Base-by-base conservation (phyloP, 1,140 invertebrate genomes). In the Berghia stephanieae region DNA sequence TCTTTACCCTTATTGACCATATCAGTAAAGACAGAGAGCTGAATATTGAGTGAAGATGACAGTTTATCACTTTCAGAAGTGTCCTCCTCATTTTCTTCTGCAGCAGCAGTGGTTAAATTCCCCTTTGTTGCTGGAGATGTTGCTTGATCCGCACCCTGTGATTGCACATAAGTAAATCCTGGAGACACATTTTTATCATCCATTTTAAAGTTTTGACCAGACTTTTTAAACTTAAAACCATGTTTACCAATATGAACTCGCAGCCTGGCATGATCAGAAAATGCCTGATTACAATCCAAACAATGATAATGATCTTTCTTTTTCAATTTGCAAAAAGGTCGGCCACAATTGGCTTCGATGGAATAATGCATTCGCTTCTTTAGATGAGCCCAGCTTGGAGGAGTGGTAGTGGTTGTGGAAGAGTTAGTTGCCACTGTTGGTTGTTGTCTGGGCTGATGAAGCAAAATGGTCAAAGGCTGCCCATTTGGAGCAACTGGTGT, bases 261-360 rank as follows among this genome's bases (percentile, higher is more conserved):
- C n/a, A 91, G 81, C 36, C 89, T 82, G 46, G 85, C 80, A 44
- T 87, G 87, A 70, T 89, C 88, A 24, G 90, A 89, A 78, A 91
- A 91, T 21, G 90, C 92, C 89, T 96, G 94, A 88, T 95, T 95
- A 88, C 95, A 96, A n/a, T 94, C 92, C 83, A 94, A 93, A 88
- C 95, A 96, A 85, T 96, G 95, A 83, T 94, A 95, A 86, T 96
- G 95, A 79, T 94, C 93, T 82, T 94, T 93, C 69, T 94, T 91
- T 86, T 96, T 96, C 52, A 96, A 90, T 87, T 96, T 96, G 88
- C 95, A 96, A 85, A 96, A 96, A 10, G 94, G 94, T 34, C 94
- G 90, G 44, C 93, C 93, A 89, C 95, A 96, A 78, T 93, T 93
- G 69, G 93, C 91, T 69, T 84, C 70, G 43, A 85, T 60, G 13